Base-by-base conservation (phyloP, 2,113 vertebrate genomes). In the Triplophysa siluroides region DNA sequence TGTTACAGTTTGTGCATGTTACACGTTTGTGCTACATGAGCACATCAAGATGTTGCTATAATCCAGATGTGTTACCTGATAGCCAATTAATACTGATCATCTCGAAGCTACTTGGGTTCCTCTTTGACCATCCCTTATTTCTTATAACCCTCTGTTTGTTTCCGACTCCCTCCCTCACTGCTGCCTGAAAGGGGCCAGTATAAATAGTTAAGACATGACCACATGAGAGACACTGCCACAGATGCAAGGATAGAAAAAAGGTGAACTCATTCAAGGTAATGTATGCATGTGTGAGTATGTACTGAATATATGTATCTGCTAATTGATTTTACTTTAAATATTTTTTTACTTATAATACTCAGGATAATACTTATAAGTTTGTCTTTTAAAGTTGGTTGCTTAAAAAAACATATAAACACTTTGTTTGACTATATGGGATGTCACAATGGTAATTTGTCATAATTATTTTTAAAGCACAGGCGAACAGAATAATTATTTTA, bases 161-260 rank as follows among this genome's bases (percentile, higher is more conserved):
- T 87, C 50, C 64, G 45, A 54, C 80, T 67, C 24, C 75, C 78
- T 69, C 64, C 54, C 86, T 84, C 11, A 82, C 76, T 78, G 52
- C 23, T 72, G 43, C 77, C 54, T 67, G 84, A 91, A 91, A 12
- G 83, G 87, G 88, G 90, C 6, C 86, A 85, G 83, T 90, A 91
- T 92, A 91, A 86, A 91, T 83, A 86, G 43, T 65, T 52, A 26
- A 50, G 23, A 72, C 68, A 70, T 52, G 62, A 66, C 71, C 61
- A 52, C 26, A 41, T 74, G 82, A 38, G 68, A 86, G 61, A 85
- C 21, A 50, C 9, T 9, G 23, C 45, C 23, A 47, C 29, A 78
- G 45, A 79, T 41, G 79, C 23, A 74, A 41, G 47, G n/a, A 4
- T 70, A 47, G 52, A 79, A 26, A 33, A 38, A 24, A n/a, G 41